Evolutionary conservation across 1,140 invertebrate genomes (phyloP).

Genomic region (Pogonomyrmex californicus): DNA sequence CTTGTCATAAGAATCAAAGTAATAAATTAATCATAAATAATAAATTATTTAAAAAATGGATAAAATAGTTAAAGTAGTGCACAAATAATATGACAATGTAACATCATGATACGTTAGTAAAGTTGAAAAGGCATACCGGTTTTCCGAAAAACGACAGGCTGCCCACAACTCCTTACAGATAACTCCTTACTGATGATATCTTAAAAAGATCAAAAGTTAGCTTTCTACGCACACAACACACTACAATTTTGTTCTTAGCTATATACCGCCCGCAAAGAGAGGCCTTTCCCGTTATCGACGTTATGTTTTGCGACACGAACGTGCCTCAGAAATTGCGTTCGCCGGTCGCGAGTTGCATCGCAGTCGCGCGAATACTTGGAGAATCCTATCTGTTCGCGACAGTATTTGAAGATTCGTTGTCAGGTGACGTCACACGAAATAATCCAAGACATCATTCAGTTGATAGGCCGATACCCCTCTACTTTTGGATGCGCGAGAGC

Average conservation of each 20-base stretch:
- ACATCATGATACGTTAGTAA: background rate
- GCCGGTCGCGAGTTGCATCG: slow-evolving; percentile 28
- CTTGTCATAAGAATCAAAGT: background rate
- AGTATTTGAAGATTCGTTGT: slow-evolving; percentile 68
- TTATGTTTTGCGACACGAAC: slow-evolving; percentile 10
- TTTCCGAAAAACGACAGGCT: background rate
- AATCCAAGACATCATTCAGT: background rate
- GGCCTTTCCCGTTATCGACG: slow-evolving; percentile 40
- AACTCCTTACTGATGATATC: slow-evolving; percentile 19
- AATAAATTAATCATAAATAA: no score
- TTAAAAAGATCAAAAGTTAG: slow-evolving; percentile 37
- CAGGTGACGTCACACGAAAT: slow-evolving; percentile 58
- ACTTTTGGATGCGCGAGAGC: background rate
- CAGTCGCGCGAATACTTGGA: slow-evolving; percentile 54
- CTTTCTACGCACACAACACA: slow-evolving; percentile 24
- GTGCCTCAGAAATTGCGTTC: slow-evolving; percentile 25
- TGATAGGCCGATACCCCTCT: background rate
- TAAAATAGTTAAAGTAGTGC: background rate
- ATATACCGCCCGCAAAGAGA: slow-evolving; percentile 8
- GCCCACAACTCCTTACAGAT: background rate
- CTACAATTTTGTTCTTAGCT: slow-evolving; percentile 55
- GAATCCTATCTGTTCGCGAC: slow-evolving; percentile 26
- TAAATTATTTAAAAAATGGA: no score
- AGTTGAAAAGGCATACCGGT: slow-evolving; percentile 19
- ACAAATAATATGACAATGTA: background rate